These are phyloP conservation scores for Nerophis ophidion DNA, from an alignment of 2,113 vertebrate genomes.

Conservation along the genomic window DNA sequence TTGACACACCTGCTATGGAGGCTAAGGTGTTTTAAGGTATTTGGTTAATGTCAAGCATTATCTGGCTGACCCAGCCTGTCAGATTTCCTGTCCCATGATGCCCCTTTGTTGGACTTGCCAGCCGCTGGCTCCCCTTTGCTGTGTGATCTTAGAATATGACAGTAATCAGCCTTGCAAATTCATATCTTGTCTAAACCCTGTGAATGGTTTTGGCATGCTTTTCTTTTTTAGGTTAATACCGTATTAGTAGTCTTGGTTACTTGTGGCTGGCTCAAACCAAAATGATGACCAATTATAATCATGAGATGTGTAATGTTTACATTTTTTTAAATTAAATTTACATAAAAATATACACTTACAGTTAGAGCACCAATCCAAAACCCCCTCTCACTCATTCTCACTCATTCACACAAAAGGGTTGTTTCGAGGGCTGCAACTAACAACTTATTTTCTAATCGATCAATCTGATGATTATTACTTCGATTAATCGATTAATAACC, in stretches of 20 bases:
- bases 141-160: constrained; percentile 29
- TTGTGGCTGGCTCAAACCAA: constrained; percentile 10
- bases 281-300: constrained; percentile 8
- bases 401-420: no score
- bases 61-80: neutral
- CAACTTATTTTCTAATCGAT: no score
- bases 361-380: no score
- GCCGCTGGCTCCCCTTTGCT: constrained; percentile 15
- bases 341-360: no score
- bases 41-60: neutral
- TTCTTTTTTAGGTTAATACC: constrained; percentile 67
- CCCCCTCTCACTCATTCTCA: no score
- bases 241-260: constrained; percentile 45
- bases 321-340: no score
- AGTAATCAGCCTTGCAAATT: constrained; percentile 35
- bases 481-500: no score
- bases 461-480: no score
- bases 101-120: constrained; percentile 14
- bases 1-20: no score
- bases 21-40: neutral
- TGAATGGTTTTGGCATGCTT: neutral
- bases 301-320: neutral
- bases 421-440: no score
- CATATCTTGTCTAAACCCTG: constrained; percentile 16
- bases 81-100: neutral